Evolutionary conservation across 2,113 vertebrate genomes (phyloP).

Genomic region (Tachycineta bicolor): DNA sequence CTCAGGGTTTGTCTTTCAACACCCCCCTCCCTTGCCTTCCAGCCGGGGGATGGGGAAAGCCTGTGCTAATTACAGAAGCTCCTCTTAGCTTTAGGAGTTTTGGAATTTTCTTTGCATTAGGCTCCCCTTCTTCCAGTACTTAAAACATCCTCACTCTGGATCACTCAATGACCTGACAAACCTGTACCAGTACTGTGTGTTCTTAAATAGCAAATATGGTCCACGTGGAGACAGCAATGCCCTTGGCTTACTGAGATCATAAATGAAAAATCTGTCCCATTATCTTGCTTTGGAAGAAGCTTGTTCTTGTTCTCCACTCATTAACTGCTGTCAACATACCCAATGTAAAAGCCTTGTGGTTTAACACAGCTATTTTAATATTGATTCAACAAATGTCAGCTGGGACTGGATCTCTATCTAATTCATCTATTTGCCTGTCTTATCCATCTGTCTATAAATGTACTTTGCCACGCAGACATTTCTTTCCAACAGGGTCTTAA

Average conservation of each 20-base stretch:
- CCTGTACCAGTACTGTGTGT: not conserved
- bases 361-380: conserved; percentile 30
- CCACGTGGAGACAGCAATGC: not conserved
- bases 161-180: not conserved
- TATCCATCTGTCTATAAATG: conserved; percentile 10
- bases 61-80: not conserved
- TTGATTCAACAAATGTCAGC: not conserved
- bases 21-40: rapidly evolving
- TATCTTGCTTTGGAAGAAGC: not conserved
- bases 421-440: conserved; percentile 15
- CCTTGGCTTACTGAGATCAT: not conserved
- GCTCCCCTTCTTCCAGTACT: not conserved
- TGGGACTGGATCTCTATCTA: not conserved
- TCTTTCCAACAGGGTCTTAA: not conserved
- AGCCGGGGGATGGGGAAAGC: not conserved
- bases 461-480: not conserved
- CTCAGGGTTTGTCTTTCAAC: not conserved
- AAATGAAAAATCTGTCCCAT: not conserved
- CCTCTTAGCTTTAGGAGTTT: rapidly evolving
- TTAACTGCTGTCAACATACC: not conserved
- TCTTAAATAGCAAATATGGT: not conserved
- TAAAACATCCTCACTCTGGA: not conserved
- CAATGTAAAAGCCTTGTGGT: not conserved
- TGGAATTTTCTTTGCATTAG: not conserved
- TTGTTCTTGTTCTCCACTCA: not conserved